Evolutionary conservation across 1,140 invertebrate species (phyloP), one percentile per base, ranked within the genome.

Genomic region (Zaprionus africanus): DNA sequence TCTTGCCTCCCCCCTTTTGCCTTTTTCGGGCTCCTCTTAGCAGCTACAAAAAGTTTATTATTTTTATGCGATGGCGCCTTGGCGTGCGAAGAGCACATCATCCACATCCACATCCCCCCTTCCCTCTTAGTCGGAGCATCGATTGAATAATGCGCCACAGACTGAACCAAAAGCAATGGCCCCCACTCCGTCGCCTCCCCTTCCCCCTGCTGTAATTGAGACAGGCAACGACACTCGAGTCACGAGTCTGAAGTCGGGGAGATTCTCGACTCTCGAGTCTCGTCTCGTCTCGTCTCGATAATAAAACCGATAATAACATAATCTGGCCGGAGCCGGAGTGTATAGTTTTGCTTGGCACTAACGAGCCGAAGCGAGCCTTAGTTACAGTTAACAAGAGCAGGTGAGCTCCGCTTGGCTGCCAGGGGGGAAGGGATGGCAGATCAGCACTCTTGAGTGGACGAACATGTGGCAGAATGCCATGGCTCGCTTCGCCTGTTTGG

Each of bases 231-330:
- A 5, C 3, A 7, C 51, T 63, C 11, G 70, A 56, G 51, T 5
- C 38, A 65, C 7, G 9, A 11, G 31, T 31, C 31, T 31, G 0
- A 11, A 31, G 31, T 31, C 0, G 9, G 31, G 41, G 63, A 43
- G n/a, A 5, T 15, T 36, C 26, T 38, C 26, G 36, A 17, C 19
- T 49, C 26, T 34, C 38, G 74, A 84, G 85, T 85, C 82, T 84
- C 41, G 41, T 17, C 41, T 84, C 41, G 41, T 17, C 41, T 81
- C 72, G 36, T 61, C 38, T 66, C 70, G 85, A 87, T 88, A 87
- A 78, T 87, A 88, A 87, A 64, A 81, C 81, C 85, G 84, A 87
- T 88, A 87, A 87, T 87, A 87, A 84, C 84, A 88, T 87, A 87
- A 87, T 87, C 84, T 76, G 75, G 65, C 67, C 66, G 56, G 13